phyloP scores from a whole-genome alignment of 2,797 vertebrate genomes.

The Melanogrammus aeglefinus region DNA sequence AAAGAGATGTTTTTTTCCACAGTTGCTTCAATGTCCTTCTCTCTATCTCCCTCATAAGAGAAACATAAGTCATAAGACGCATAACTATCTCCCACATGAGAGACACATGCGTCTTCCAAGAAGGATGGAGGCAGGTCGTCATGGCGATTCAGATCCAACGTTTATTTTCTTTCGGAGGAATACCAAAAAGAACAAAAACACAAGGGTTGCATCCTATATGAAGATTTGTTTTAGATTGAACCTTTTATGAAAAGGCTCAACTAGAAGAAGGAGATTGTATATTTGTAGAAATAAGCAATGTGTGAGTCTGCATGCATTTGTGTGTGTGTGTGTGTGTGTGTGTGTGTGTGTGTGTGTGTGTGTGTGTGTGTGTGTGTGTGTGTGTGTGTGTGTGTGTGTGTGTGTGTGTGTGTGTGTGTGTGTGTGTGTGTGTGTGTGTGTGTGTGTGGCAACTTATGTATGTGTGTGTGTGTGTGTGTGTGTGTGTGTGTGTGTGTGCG shows the following conservation, averaged over 20 bases:
- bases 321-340: slow-evolving; percentile 11
- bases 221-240: neutral
- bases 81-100: neutral
- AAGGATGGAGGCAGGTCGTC: neutral
- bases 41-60: neutral
- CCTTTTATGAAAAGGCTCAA: too few relatives aligned
- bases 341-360: neutral
- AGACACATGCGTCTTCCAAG: neutral
- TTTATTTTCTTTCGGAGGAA: neutral
- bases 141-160: neutral
- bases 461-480: too few relatives aligned
- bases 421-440: too few relatives aligned
- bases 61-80: neutral
- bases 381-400: neutral
- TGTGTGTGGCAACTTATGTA: too few relatives aligned
- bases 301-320: slow-evolving; percentile 2
- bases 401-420: too few relatives aligned
- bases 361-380: slow-evolving; percentile 11
- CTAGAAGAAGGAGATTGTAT: neutral
- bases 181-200: neutral
- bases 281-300: neutral
- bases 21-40: neutral
- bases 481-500: neutral
- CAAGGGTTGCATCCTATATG: neutral
- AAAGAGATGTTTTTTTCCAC: neutral